These are phyloP conservation scores for Mimas tiliae DNA, from an alignment of 2,888 invertebrate species.

Conservation along the genomic window DNA sequence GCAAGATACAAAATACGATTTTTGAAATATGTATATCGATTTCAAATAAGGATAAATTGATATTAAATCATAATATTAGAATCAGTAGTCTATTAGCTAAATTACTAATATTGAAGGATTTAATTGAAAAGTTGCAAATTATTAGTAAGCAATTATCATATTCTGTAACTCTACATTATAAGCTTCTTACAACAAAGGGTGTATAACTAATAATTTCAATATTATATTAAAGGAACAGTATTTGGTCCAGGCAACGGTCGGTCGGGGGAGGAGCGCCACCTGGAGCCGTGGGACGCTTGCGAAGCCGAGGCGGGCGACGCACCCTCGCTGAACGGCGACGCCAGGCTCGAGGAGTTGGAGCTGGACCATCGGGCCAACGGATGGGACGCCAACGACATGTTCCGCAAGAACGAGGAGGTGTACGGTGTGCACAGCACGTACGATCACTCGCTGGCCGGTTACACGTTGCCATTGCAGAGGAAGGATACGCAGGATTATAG, in stretches of 20 bases:
- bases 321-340: conserved; percentile 84
- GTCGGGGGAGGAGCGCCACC: conserved; percentile 88
- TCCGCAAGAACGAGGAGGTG: conserved; percentile 94
- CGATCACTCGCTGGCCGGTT: conserved; percentile 95
- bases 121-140: too few species aligned
- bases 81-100: too few species aligned
- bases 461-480: conserved; percentile 94
- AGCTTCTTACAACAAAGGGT: background rate
- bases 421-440: conserved; percentile 97
- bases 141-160: too few species aligned
- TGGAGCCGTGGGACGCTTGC: conserved; percentile 95
- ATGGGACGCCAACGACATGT: conserved; percentile 99
- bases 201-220: background rate
- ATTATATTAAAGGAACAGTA: conserved; percentile 16
- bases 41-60: too few species aligned
- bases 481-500: conserved; percentile 95
- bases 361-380: conserved; percentile 93
- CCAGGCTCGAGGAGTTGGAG: conserved; percentile 87
- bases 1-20: too few species aligned
- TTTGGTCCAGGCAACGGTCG: conserved; percentile 67
- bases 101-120: too few species aligned
- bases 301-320: conserved; percentile 79
- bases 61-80: too few species aligned
- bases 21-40: too few species aligned
- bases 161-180: too few species aligned